Base-by-base conservation (phyloP, 53 echinoderm and acorn worm genomes). In the Holothuria scabra region DNA sequence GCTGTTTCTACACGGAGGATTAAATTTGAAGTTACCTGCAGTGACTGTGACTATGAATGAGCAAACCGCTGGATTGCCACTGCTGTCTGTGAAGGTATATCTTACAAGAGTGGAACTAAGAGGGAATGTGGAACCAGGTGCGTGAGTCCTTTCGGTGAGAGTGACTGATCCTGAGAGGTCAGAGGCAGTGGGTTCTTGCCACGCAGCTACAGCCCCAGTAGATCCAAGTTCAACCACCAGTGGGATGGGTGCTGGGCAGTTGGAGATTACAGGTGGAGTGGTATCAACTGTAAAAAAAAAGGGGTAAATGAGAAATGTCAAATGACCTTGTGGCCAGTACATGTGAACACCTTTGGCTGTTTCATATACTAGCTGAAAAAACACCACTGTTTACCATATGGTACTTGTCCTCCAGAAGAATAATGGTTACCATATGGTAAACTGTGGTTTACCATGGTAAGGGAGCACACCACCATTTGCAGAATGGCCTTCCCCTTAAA, bases 111-210 rank as follows among this genome's bases (percentile, higher is more conserved):
- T 90, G 9, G 63, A 49, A 29, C 85, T 81, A 16, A 85, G 64
- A 1, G 19, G 60, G 64, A 84, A 86, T 66, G 87, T 68, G 34
- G 61, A 57, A 9, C 86, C 86, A 37, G 86, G 81, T 10, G 62
- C 35, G 28, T 55, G 66, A 14, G 85, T 65, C 38, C 31, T 57
- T n/a, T 82, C 76, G 26, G 74, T 62, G 12, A 76, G 60, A 23
- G 56, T 33, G 12, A 82, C 75, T 8, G 35, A 26, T 44, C 88
- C 92, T 14, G 92, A 92, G 76, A 79, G 72, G 66, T 92, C 92
- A 6, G 65, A 67, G 5, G 85, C 92, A 0, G 78, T 67, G 2
- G 92, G 92, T 38, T 86, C 88, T 0, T 41, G 64, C 83, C 83
- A 92, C 74, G 46, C 28, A n/a, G 86, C 83, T 24, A 31, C 74